Conservation (phyloP, 2,113 vertebrate genomes). For the Sitta europaea region DNA sequence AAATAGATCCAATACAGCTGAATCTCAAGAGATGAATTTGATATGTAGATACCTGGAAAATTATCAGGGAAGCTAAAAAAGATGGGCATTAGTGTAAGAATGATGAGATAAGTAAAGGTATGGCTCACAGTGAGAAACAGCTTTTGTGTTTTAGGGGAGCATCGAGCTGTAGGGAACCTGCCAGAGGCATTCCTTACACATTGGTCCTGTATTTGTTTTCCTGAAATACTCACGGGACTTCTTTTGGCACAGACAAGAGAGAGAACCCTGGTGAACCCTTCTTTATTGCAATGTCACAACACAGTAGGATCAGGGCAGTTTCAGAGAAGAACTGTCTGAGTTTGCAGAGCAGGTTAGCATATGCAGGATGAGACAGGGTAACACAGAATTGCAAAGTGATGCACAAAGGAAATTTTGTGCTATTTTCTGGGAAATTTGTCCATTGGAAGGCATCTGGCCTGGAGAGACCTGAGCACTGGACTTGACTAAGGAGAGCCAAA, state of each 20-base stretch:
- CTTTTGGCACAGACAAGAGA: background rate
- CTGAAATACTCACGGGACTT: background rate
- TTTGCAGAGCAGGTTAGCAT: background rate
- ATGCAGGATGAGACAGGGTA: background rate
- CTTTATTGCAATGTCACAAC: background rate
- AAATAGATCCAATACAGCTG: background rate
- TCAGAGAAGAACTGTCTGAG: background rate
- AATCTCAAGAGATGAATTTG: background rate
- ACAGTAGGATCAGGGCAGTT: background rate
- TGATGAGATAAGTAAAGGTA: background rate
- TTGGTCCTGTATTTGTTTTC: background rate
- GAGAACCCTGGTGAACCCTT: background rate
- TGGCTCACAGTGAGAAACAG: background rate
- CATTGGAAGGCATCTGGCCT: background rate
- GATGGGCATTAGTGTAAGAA: background rate
- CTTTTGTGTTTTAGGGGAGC: background rate
- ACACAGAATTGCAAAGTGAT: background rate
- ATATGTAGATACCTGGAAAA: background rate
- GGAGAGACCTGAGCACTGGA: background rate
- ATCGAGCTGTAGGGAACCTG: background rate
- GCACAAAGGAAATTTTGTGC: background rate
- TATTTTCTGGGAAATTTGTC: background rate
- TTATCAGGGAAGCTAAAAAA: background rate
- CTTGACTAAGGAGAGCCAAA: rapidly evolving
- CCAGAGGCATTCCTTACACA: background rate